Conservation (phyloP, 2,888 invertebrate genomes). For the Ophion slaviceki region DNA sequence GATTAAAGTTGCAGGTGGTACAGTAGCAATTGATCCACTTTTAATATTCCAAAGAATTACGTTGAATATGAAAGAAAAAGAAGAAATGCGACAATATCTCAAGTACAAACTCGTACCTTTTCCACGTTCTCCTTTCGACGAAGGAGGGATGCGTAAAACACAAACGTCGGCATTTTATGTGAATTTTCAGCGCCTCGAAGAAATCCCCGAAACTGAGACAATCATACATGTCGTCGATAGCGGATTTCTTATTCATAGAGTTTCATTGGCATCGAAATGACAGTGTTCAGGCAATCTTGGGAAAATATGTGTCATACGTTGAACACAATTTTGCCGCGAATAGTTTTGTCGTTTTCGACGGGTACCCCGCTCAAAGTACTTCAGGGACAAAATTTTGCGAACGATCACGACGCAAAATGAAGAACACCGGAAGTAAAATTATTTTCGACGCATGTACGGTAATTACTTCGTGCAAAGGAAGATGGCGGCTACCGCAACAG, state of each 20-base stretch:
- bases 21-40: conserved; percentile 69
- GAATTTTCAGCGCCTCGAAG: conserved; percentile 58
- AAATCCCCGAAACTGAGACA: conserved; percentile 47
- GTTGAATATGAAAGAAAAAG: conserved; percentile 69
- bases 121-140: conserved; percentile 72
- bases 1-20: conserved; percentile 70
- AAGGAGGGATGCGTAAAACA: conserved; percentile 70
- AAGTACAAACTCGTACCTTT: conserved; percentile 74
- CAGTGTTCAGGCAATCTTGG: too few relatives aligned
- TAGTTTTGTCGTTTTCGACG: too few relatives aligned
- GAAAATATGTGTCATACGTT: too few relatives aligned
- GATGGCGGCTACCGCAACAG: too few relatives aligned
- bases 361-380: too few relatives aligned
- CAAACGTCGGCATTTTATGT: conserved; percentile 66
- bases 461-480: too few relatives aligned
- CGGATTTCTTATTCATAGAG: conserved; percentile 70
- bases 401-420: too few relatives aligned
- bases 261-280: conserved; percentile 66
- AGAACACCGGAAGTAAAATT: not conserved
- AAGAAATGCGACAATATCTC: conserved; percentile 73
- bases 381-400: too few relatives aligned
- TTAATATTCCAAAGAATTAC: conserved; percentile 72
- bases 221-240: conserved; percentile 70
- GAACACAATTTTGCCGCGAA: too few relatives aligned
- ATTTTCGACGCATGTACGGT: conserved; percentile 20